Evolutionary conservation across 2,888 invertebrate genomes (phyloP).

Genomic region (Amphimallon solstitiale): DNA sequence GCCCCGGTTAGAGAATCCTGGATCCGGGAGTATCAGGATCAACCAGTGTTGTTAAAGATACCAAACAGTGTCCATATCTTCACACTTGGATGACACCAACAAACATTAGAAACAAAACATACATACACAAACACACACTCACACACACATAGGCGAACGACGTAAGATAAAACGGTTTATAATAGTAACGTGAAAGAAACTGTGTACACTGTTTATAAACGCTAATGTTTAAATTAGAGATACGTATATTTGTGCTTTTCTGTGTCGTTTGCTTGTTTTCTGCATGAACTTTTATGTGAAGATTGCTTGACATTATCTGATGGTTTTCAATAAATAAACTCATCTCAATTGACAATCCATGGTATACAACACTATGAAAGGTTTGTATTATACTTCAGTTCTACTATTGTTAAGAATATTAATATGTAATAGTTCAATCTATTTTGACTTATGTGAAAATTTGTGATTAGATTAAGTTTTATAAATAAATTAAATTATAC

Average conservation of each 20-base stretch:
- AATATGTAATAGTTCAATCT: too few species aligned
- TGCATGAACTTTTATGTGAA: background rate
- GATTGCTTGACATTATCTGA: background rate
- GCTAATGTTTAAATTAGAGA: background rate
- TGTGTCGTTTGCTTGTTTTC: background rate
- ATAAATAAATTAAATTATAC: too few species aligned
- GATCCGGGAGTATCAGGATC: conserved; percentile 51
- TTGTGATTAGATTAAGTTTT: too few species aligned
- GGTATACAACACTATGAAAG: conserved; percentile 29
- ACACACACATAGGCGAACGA: background rate
- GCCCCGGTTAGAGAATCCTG: conserved; percentile 59
- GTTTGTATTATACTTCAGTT: conserved; percentile 22
- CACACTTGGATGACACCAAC: conserved; percentile 15
- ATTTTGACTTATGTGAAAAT: too few species aligned
- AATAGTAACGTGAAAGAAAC: too few species aligned
- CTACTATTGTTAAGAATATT: too few species aligned
- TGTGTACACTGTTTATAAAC: too few species aligned
- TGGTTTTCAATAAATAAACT: background rate
- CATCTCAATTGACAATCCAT: background rate
- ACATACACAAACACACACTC: background rate
- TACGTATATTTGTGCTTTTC: background rate
- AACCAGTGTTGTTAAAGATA: conserved; percentile 49
- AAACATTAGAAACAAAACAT: background rate
- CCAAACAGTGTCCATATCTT: conserved; percentile 34
- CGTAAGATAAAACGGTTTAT: background rate